Conservation (phyloP, 2,888 invertebrate genomes). For the Aphodius granarius region DNA sequence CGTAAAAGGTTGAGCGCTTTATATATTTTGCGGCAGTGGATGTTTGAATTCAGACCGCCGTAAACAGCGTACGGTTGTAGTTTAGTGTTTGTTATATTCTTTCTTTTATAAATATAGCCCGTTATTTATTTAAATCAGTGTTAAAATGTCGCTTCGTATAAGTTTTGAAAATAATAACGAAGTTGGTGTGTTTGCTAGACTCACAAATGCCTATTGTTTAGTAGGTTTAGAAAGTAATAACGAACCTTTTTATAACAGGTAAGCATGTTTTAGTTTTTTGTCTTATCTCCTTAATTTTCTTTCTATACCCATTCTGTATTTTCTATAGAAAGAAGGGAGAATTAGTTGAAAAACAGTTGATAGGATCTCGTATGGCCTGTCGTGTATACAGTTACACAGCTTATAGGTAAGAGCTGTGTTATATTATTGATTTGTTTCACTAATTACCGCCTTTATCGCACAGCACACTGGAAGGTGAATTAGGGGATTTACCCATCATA, state of each 20-base stretch:
- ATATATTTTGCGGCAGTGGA: too few species aligned
- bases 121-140: background rate
- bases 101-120: background rate
- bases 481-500: conserved; percentile 93
- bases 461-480: conserved; percentile 94
- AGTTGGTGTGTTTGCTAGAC: conserved; percentile 94
- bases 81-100: background rate
- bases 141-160: conserved; percentile 86
- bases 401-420: conserved; percentile 71
- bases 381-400: conserved; percentile 83
- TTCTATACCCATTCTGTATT: too few species aligned
- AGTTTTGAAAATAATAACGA: conserved; percentile 99
- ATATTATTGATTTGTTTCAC: background rate
- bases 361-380: too few species aligned
- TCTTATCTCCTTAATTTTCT: too few species aligned
- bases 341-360: background rate
- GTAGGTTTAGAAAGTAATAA: conserved; percentile 91
- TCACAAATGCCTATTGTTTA: conserved; percentile 96
- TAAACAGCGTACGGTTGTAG: background rate
- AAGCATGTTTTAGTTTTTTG: too few species aligned
- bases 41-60: background rate
- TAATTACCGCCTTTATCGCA: conserved; percentile 30
- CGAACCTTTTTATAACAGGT: too few species aligned
- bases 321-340: too few species aligned
- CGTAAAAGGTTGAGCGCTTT: too few species aligned